Base-by-base conservation (phyloP, 2,888 invertebrate species). In the Eupithecia insigniata region DNA sequence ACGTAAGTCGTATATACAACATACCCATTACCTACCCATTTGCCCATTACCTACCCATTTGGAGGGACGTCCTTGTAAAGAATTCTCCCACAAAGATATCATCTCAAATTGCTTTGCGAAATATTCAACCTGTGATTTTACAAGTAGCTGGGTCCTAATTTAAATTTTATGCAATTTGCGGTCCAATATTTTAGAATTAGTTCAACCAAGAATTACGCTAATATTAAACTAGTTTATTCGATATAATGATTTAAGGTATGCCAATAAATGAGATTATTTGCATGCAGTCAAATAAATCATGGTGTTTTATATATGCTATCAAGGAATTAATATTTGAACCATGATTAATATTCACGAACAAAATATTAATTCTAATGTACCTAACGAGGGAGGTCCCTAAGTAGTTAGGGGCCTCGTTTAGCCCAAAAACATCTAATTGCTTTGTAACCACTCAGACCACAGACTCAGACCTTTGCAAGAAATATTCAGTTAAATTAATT, bases 41-140 rank as follows among this genome's bases (percentile, higher is more conserved):
- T 55, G 26, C 55, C 22, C 22, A 51, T 51, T 51, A 51, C n/a
- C n/a, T 30, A 62, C 36, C 12, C 32, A 34, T 62, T 62, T 36
- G 62, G 30, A 64, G 32, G 64, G 39, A 46, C 28, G 70, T 74
- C 70, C 72, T 75, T 78, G 73, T 69, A 60, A 71, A 46, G 70
- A 65, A 66, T 66, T 67, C 72, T 76, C 78, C 64, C 76, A 76
- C 75, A 62, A 70, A 66, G 67, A 62, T 69, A 69, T 43, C 34
- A 73, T 71, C 66, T 55, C 62, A 28, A 62, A 71, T 30, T 61
- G 60, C 32, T 62, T 78, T 76, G 68, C 74, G 71, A 72, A 75
- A 78, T 62, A 62, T 28, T 39, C 26, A 51, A 39, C 65, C 65
- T 72, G 66, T 55, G 66, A 51, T 51, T 65, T 58, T 58, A 60